phyloP scores from a whole-genome alignment of 1,140 invertebrate genomes.

The Drosophila takahashii region DNA sequence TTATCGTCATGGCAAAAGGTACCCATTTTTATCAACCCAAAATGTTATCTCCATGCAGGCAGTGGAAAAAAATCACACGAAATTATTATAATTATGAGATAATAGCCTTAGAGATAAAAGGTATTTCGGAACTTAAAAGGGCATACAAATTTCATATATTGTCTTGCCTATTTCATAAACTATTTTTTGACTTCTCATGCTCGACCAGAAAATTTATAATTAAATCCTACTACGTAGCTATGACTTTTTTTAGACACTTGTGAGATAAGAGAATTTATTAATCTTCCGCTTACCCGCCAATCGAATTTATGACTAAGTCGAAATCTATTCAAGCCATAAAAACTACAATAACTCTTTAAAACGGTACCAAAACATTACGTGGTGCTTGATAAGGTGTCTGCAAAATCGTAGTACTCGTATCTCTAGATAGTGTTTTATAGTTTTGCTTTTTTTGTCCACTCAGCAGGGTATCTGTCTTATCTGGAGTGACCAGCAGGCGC shows the following conservation, averaged over 20 bases:
- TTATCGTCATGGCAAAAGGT: conserved; percentile 46
- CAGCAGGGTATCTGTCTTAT: conserved; percentile 23
- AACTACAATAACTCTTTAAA: conserved; percentile 3
- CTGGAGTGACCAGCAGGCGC: conserved; percentile 9
- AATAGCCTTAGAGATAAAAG: conserved; percentile 7
- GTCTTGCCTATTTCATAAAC: not conserved
- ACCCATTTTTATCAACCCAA: conserved; percentile 21
- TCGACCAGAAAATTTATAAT: not conserved
- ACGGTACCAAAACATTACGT: conserved; percentile 20
- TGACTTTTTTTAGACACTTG: not conserved
- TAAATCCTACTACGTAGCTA: not conserved
- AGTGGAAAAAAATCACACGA: conserved; percentile 32
- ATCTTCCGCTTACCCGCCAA: conserved; percentile 14
- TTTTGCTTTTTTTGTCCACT: not conserved
- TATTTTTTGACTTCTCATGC: not conserved
- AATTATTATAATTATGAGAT: conserved; percentile 60
- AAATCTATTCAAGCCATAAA: conserved; percentile 14
- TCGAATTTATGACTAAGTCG: conserved; percentile 29
- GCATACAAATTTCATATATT: not conserved
- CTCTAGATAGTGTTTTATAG: conserved; percentile 2
- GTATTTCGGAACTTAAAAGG: not conserved
- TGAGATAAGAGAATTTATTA: conserved; percentile 12
- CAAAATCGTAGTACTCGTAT: conserved; percentile 3
- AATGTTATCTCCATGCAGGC: conserved; percentile 45
- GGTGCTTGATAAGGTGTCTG: not conserved